Percentiles rank a stretch among this genome's conserved stretches.
Conservation (phyloP, 2,113 vertebrate species). For the Pseudorasbora parva region DNA sequence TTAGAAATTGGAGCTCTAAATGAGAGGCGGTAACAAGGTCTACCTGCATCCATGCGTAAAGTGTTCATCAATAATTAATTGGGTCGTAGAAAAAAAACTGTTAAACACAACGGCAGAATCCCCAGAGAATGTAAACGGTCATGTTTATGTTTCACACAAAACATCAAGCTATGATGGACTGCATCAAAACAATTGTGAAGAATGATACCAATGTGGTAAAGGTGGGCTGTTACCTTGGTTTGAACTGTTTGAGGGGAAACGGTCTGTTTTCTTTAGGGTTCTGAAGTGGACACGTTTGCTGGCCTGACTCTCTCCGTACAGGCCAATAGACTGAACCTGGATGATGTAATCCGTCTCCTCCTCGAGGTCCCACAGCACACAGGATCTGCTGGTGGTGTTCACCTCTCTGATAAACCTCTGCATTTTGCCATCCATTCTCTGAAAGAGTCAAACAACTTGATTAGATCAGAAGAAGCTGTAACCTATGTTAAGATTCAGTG, state of each 20-base stretch:
- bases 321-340: slow-evolving; percentile 94
- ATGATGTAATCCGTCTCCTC: slow-evolving; percentile 95
- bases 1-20: slow-evolving; percentile 51
- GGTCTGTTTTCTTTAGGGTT: slow-evolving; percentile 91
- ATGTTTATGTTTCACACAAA: neutral
- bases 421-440: slow-evolving; percentile 93
- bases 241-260: slow-evolving; percentile 91
- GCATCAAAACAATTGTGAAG: neutral
- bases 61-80: slow-evolving; percentile 64
- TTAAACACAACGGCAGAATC: slow-evolving; percentile 5
- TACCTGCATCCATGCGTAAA: slow-evolving; percentile 48
- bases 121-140: neutral
- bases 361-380: slow-evolving; percentile 95
- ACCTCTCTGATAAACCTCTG: slow-evolving; percentile 96
- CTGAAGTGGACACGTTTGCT: slow-evolving; percentile 91
- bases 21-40: slow-evolving; percentile 34
- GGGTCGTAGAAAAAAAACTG: slow-evolving; percentile 52
- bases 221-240: slow-evolving; percentile 83
- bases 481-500: too few species aligned
- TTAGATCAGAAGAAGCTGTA: neutral
- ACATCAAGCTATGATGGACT: slow-evolving; percentile 3
- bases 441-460: slow-evolving; percentile 38
- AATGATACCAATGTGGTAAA: neutral
- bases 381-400: slow-evolving; percentile 94
- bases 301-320: slow-evolving; percentile 92